phyloP scores from a whole-genome alignment of 2,888 invertebrate species.

The Apamea crenata region DNA sequence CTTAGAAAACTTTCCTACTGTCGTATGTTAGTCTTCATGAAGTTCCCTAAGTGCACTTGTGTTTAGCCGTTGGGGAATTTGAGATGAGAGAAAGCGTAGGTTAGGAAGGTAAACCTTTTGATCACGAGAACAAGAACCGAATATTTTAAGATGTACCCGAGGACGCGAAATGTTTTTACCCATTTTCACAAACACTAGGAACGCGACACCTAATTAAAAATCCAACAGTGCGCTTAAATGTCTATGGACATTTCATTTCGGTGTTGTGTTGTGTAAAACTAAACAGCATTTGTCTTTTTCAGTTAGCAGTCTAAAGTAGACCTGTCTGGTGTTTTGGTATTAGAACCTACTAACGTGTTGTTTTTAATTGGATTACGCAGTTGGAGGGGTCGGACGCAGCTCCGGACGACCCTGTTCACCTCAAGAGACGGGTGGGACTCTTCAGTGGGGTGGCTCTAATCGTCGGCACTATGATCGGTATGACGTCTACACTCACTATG shows the following conservation, averaged over 20 bases:
- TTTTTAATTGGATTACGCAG: constrained; percentile 75
- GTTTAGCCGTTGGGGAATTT: neutral
- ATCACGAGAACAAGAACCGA: neutral
- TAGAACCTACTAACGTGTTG: constrained; percentile 27
- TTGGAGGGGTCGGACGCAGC: constrained; percentile 98
- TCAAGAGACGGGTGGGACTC: constrained; percentile 99
- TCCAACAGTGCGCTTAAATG: neutral
- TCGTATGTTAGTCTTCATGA: neutral
- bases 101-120: neutral
- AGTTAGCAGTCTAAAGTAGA: neutral
- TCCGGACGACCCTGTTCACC: constrained; percentile 99
- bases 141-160: neutral
- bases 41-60: neutral
- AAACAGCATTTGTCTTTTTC: neutral
- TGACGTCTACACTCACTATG: constrained; percentile 71
- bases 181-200: neutral
- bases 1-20: neutral
- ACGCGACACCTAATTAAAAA: neutral
- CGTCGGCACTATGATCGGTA: constrained; percentile 99
- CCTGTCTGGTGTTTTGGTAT: constrained; percentile 18
- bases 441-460: constrained; percentile 99
- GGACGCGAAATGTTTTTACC: neutral
- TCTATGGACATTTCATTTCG: neutral
- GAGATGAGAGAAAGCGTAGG: neutral
- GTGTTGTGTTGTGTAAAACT: neutral